Evolutionary conservation across 2,113 vertebrate genomes (phyloP).

Genomic region (Myiagra hebetior): DNA sequence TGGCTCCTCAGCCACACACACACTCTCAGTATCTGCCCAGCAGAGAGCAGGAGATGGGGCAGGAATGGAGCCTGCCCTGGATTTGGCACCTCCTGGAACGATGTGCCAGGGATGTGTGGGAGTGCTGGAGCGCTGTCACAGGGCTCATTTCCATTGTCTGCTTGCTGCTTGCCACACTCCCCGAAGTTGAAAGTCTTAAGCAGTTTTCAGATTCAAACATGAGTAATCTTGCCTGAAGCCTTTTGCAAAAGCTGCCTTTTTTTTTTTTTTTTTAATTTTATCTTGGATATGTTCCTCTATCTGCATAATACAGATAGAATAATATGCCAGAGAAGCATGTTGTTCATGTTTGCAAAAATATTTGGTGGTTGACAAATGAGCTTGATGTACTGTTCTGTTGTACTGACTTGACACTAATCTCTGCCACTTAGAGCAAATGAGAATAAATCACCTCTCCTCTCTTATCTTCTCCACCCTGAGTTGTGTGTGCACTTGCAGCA

Average conservation of each 20-base stretch:
- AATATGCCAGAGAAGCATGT: constrained; percentile 56
- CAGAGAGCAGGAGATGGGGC: constrained; percentile 44
- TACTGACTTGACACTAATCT: constrained; percentile 65
- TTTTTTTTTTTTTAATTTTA: neutral
- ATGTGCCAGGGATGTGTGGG: constrained; percentile 70
- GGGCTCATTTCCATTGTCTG: constrained; percentile 76
- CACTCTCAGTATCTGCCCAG: constrained; percentile 33
- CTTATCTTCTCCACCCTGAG: constrained; percentile 7
- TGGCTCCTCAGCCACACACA: constrained; percentile 9
- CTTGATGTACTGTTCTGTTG: constrained; percentile 59
- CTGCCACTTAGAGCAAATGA: constrained; percentile 62
- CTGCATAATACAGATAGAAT: constrained; percentile 48
- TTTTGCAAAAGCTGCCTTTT: constrained; percentile 39
- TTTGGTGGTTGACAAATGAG: constrained; percentile 69
- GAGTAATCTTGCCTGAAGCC: constrained; percentile 53
- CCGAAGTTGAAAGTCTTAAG: constrained; percentile 66
- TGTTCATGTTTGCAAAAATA: constrained; percentile 59
- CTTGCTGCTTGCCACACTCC: constrained; percentile 76
- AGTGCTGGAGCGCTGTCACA: constrained; percentile 69
- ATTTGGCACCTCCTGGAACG: constrained; percentile 72
- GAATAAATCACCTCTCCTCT: constrained; percentile 58
- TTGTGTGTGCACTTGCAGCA: neutral
- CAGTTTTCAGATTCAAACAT: constrained; percentile 19
- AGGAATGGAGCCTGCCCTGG: constrained; percentile 67
- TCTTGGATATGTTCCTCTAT: constrained; percentile 42